phyloP scores from a whole-genome alignment of 2,113 vertebrate species.

The Petrocephalus microphthalmus region DNA sequence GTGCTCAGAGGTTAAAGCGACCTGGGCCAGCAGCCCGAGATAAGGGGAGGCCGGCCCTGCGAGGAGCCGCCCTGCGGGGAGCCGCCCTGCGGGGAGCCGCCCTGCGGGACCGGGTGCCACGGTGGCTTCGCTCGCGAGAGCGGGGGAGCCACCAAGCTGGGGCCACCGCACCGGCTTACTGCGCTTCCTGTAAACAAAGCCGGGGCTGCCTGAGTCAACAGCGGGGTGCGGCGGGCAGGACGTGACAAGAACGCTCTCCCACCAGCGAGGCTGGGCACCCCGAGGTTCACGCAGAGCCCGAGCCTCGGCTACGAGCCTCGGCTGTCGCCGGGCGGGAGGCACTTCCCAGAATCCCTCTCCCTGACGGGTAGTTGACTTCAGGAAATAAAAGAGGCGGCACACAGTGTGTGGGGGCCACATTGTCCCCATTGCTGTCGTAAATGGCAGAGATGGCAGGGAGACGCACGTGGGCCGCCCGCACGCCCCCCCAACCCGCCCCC shows the following conservation, averaged over 20 bases:
- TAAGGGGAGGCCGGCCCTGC: not conserved
- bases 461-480: not conserved
- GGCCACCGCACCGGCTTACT: not conserved
- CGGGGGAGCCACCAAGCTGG: not conserved
- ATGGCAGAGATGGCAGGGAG: not conserved
- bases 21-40: not conserved
- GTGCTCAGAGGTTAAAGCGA: not conserved
- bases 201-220: conserved; percentile 18
- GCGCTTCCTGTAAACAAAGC: not conserved
- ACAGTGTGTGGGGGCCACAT: not conserved
- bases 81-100: not conserved
- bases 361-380: not conserved
- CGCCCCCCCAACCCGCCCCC: not conserved
- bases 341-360: not conserved
- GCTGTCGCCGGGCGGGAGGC: not conserved
- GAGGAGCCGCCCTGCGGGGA: not conserved
- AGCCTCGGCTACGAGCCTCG: not conserved
- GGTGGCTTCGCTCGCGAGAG: not conserved
- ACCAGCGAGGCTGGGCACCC: not conserved
- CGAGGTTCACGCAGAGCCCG: not conserved
- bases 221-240: conserved; percentile 3
- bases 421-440: not conserved
- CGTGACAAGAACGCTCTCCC: not conserved
- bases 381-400: not conserved
- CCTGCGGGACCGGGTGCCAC: not conserved